phyloP scores from a whole-genome alignment of 2,888 invertebrate genomes.

The Lasioglossum malachurum region DNA sequence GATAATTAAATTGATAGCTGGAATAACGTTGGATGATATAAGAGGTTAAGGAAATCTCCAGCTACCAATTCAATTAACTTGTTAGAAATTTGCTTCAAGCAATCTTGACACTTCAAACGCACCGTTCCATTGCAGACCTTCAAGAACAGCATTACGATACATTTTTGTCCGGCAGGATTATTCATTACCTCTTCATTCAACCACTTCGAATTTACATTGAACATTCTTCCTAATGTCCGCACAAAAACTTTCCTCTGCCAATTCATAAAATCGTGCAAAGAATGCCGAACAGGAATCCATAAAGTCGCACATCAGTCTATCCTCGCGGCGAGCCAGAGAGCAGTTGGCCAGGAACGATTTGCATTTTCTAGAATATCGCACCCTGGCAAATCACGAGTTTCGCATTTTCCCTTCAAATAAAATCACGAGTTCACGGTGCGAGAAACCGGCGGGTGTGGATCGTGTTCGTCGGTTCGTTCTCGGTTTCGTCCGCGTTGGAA shows the following conservation, averaged over 20 bases:
- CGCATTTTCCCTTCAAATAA: background rate
- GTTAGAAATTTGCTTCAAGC: too few relatives aligned
- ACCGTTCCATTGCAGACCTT: too few relatives aligned
- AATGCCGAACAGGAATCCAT: background rate
- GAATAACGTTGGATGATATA: too few relatives aligned
- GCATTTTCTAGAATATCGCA: slow-evolving; percentile 17
- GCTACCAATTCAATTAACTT: too few relatives aligned
- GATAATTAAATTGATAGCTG: too few relatives aligned
- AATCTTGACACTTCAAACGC: too few relatives aligned
- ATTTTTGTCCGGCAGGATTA: too few relatives aligned
- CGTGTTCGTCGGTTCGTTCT: background rate
- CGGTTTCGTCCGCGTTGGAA: background rate
- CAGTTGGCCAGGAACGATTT: background rate
- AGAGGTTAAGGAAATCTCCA: too few relatives aligned
- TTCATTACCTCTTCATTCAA: too few relatives aligned
- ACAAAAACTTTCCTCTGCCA: background rate
- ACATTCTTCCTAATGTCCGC: background rate
- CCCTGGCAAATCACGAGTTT: slow-evolving; percentile 14
- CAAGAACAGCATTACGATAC: too few relatives aligned
- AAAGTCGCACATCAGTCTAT: background rate
- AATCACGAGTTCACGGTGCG: background rate
- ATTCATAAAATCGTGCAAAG: background rate
- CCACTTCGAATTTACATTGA: background rate
- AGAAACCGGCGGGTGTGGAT: background rate
- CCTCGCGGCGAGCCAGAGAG: background rate